A percentile compares a stretch with the other conserved stretches of the same genome.
These are phyloP conservation scores for Salpingus planirostris DNA, from an alignment of 2,888 invertebrate genomes.

Conservation along the genomic window DNA sequence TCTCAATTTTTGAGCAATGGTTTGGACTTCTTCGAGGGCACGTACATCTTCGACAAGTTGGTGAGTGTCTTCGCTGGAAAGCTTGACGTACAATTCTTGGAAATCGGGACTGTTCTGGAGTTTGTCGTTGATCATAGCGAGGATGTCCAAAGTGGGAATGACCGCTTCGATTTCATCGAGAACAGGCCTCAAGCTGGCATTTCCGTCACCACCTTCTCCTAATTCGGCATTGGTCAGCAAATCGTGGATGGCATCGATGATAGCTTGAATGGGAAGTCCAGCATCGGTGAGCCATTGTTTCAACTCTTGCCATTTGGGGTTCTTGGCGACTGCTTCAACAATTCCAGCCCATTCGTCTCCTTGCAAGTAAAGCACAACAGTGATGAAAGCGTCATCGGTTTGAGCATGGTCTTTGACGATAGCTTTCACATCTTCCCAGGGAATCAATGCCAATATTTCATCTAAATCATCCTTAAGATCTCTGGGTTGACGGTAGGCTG, in stretches of 20 bases:
- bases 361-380: slow-evolving; percentile 12
- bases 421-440: slow-evolving; percentile 10
- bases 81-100: slow-evolving; percentile 18
- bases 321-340: slow-evolving; percentile 1
- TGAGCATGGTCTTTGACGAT: slow-evolving; percentile 4
- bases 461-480: slow-evolving; percentile 7
- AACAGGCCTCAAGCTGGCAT: slow-evolving; percentile 8
- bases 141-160: slow-evolving; percentile 17
- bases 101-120: slow-evolving; percentile 19
- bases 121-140: slow-evolving; percentile 15
- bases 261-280: slow-evolving; percentile 5
- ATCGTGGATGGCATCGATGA: slow-evolving; percentile 5
- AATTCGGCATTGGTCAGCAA: slow-evolving; percentile 5
- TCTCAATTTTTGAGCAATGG: slow-evolving; percentile 14
- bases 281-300: background rate
- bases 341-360: slow-evolving; percentile 3
- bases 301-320: slow-evolving; percentile 1
- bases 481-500: slow-evolving; percentile 1
- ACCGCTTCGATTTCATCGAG: slow-evolving; percentile 19
- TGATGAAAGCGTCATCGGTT: slow-evolving; percentile 20
- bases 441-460: slow-evolving; percentile 8
- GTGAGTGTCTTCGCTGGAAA: slow-evolving; percentile 19
- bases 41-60: slow-evolving; percentile 22
- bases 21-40: slow-evolving; percentile 18
- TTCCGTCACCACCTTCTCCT: slow-evolving; percentile 1